Evolutionary conservation across 2,113 vertebrate species (phyloP).

Genomic region (Carettochelys insculpta): DNA sequence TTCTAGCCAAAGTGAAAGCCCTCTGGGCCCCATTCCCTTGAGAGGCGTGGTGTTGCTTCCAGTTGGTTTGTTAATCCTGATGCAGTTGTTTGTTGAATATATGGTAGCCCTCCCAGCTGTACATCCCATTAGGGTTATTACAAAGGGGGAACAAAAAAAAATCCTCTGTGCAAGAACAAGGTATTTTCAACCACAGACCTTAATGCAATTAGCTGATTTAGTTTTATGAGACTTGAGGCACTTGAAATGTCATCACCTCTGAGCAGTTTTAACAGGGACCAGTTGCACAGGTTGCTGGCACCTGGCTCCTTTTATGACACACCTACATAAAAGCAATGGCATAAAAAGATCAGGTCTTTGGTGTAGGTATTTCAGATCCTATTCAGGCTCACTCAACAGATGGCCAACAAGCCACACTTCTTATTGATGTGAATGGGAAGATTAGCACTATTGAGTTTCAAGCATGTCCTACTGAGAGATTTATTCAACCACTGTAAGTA

Average conservation of each 20-base stretch:
- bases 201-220: constrained; percentile 72
- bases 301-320: constrained; percentile 75
- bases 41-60: constrained; percentile 50
- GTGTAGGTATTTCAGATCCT: constrained; percentile 62
- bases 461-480: constrained; percentile 68
- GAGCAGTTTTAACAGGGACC: constrained; percentile 60
- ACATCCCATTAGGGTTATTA: constrained; percentile 54
- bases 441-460: constrained; percentile 67
- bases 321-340: constrained; percentile 72
- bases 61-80: constrained; percentile 44
- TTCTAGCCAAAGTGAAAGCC: constrained; percentile 50
- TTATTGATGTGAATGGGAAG: constrained; percentile 69
- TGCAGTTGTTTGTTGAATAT: constrained; percentile 2
- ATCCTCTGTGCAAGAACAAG: constrained; percentile 17
- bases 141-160: constrained; percentile 19
- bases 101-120: constrained; percentile 51
- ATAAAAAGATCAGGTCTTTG: constrained; percentile 68
- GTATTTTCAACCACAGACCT: constrained; percentile 50
- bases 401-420: constrained; percentile 69
- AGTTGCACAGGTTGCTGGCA: constrained; percentile 71
- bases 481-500: constrained; percentile 58
- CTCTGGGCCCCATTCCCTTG: constrained; percentile 37
- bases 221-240: constrained; percentile 66
- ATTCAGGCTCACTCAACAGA: constrained; percentile 73
- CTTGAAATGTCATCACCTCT: constrained; percentile 72